These are phyloP conservation scores for Synanthedon tipuliformis DNA, from an alignment of 2,888 invertebrate genomes.

Conservation along the genomic window DNA sequence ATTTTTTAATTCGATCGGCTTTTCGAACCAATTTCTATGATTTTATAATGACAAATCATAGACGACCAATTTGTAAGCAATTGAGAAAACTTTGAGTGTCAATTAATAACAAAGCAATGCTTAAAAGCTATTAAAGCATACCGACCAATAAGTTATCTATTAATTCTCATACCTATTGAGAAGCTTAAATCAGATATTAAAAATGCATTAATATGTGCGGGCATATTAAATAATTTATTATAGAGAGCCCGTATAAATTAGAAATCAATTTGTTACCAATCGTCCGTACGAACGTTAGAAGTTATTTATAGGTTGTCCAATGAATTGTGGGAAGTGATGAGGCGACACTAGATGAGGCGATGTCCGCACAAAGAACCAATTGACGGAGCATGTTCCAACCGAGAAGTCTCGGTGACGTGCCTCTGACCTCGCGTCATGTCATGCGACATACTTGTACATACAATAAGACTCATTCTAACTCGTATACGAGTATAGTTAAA, in stretches of 20 bases:
- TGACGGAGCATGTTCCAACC: slow-evolving; percentile 36
- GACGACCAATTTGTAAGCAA: no score
- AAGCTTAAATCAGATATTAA: no score
- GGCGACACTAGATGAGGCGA: slow-evolving; percentile 17
- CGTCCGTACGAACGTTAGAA: slow-evolving; percentile 18
- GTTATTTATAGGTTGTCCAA: slow-evolving; percentile 44
- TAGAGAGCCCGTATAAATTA: slow-evolving; percentile 1
- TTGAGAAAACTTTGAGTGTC: no score
- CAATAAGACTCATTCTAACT: no score
- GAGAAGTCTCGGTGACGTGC: slow-evolving; percentile 18
- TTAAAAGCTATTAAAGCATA: no score
- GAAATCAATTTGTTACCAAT: slow-evolving; percentile 5
- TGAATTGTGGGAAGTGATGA: slow-evolving; percentile 37
- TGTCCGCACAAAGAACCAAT: slow-evolving; percentile 46
- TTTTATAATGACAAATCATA: no score
- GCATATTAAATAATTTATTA: neutral
- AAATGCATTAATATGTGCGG: neutral
- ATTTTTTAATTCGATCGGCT: no score
- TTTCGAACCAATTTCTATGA: no score
- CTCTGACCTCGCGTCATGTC: slow-evolving; percentile 5
- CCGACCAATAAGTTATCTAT: no score
- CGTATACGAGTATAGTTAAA: no score
- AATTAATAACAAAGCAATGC: no score
- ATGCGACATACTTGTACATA: slow-evolving; percentile 1
- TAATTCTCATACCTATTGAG: no score